Percentiles rank a stretch among this genome's conserved stretches.
Evolutionary conservation across 2,113 vertebrate species (phyloP).

Genomic region (Plotosus lineatus): DNA sequence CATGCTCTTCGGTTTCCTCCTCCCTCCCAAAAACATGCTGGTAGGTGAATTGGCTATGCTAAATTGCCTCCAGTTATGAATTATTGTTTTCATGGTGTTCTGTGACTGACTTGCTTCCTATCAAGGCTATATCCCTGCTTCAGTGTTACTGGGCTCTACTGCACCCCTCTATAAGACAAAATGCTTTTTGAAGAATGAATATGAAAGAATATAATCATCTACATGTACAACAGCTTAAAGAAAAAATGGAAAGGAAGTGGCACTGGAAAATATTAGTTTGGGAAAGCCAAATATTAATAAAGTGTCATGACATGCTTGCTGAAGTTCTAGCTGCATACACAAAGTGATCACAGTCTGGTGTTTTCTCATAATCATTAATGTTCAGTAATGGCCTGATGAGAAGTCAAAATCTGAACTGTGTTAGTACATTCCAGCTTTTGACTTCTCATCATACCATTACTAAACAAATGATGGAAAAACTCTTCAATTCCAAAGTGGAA

Average conservation of each 20-base stretch:
- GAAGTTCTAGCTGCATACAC: conserved; percentile 16
- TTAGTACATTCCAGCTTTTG: conserved; percentile 13
- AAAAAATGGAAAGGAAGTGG: conserved; percentile 10
- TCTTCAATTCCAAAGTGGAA: not conserved
- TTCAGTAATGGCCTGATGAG: too few relatives aligned
- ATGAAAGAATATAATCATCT: not conserved
- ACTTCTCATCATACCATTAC: not conserved
- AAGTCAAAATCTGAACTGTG: too few relatives aligned
- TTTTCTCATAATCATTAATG: not conserved
- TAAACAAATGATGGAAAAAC: not conserved
- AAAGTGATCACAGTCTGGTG: conserved; percentile 32
- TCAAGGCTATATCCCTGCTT: not conserved
- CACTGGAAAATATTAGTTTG: conserved; percentile 8
- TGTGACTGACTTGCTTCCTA: conserved; percentile 1
- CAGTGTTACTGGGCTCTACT: not conserved
- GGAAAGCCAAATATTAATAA: conserved; percentile 35
- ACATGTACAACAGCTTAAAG: not conserved
- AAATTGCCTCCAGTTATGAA: conserved; percentile 2
- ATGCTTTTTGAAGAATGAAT: not conserved
- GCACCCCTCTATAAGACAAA: not conserved
- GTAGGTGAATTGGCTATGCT: not conserved
- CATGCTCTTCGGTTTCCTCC: not conserved
- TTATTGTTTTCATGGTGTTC: not conserved
- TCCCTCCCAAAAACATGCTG: not conserved
- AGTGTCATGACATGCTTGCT: conserved; percentile 27